A percentile compares a stretch with the other conserved stretches of the same genome.
Evolutionary conservation across 2,888 invertebrate species (phyloP).

Genomic region (Palloptera scutellata): DNA sequence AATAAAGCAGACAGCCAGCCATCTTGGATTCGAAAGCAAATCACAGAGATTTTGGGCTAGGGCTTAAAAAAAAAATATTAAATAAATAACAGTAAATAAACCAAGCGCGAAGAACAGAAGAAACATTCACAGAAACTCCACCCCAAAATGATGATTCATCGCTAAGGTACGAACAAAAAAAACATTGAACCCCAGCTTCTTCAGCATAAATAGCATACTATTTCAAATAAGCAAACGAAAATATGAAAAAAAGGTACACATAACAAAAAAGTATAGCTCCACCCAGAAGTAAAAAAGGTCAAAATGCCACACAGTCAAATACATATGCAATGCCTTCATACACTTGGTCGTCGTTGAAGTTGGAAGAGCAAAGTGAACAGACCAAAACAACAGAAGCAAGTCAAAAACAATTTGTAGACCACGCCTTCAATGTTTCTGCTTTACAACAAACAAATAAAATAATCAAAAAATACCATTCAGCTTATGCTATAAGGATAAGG

Average conservation of each 20-base stretch:
- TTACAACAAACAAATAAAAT: conserved; percentile 10
- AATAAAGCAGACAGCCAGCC: conserved; percentile 1
- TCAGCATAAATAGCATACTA: background rate
- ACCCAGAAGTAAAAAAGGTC: conserved; percentile 40
- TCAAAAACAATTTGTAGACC: conserved; percentile 21
- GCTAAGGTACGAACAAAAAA: background rate
- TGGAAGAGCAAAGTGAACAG: conserved; percentile 26
- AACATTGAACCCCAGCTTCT: background rate
- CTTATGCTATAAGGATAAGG: too few relatives aligned
- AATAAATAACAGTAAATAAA: background rate
- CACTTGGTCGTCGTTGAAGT: background rate
- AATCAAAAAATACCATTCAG: background rate
- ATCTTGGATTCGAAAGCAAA: conserved; percentile 22
- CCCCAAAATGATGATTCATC: conserved; percentile 44
- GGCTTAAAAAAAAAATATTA: background rate
- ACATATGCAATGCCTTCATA: background rate
- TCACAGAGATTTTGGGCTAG: background rate
- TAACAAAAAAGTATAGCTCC: conserved; percentile 42
- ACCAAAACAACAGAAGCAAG: conserved; percentile 33
- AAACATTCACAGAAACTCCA: conserved; percentile 39
- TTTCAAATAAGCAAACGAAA: background rate
- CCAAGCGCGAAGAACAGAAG: background rate
- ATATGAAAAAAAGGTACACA: background rate
- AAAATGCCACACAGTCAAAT: conserved; percentile 26
- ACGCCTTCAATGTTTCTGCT: conserved; percentile 20